Evolutionary conservation across 2,113 vertebrate species (phyloP), one percentile per base, ranked within the genome.

Genomic region (Melanostigma gelatinosum): DNA sequence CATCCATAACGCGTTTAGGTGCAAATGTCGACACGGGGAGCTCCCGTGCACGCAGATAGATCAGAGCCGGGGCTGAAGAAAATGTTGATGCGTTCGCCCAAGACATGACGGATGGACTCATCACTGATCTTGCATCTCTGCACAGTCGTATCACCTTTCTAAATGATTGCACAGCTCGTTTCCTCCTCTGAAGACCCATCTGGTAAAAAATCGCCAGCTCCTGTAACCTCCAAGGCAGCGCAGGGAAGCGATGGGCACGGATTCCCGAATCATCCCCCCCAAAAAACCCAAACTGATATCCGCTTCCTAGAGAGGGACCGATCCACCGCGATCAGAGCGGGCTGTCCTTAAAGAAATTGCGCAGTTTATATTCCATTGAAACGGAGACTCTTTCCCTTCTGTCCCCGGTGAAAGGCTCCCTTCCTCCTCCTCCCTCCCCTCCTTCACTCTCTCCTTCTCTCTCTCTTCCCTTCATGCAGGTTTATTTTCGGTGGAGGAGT

Each of bases 281-380:
- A 54, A 15, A 57, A 8, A 54, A 7, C 6, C 29, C 65, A 70
- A 27, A 58, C 65, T 61, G 80, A 50, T 62, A 38, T 77, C 72
- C 83, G 7, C 71, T 77, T 55, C 75, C 34, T n/a, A 16, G 36
- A 69, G 60, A 63, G 84, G 58, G 58, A 75, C 40, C 1, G 38
- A 42, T 73, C 70, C 70, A 16, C 44, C 6, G 70, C 71, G 79
- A 77, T 24, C 65, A 74, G 79, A 76, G 72, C 75, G 12, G 65
- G 75, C 81, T 82, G 60, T 69, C 84, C 70, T 74, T 71, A 61
- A 89, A 87, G 86, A 92, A 91, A 95, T 84, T 95, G 94, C 94
- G 95, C 94, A 95, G 93, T 95, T 95, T 95, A 88, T 89, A 94
- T 94, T 95, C 93, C 91, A 89, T 87, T 93, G 86, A 92, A 89